A percentile compares a stretch with the other conserved stretches of the same genome.
Evolutionary conservation across 1,140 invertebrate genomes (phyloP).

Genomic region (Oncopodura yosiiana): DNA sequence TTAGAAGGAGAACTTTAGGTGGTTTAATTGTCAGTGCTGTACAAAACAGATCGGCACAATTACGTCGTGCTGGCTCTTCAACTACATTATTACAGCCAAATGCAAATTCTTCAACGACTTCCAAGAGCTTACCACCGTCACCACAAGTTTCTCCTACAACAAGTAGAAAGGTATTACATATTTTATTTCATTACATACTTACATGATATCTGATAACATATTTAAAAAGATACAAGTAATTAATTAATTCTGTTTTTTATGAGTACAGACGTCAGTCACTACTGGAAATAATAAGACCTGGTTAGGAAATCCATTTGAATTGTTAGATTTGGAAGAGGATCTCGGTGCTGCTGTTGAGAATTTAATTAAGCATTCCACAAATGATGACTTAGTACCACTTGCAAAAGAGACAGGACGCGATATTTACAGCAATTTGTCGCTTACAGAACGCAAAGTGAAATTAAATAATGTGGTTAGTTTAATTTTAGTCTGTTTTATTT

Average conservation of each 20-base stretch:
- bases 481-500: constrained; percentile 1
- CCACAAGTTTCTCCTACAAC: constrained; percentile 57
- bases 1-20: constrained; percentile 25
- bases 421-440: constrained; percentile 54
- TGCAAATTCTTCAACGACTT: constrained; percentile 13
- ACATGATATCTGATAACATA: background rate
- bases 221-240: background rate
- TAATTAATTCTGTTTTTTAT: background rate
- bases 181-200: background rate
- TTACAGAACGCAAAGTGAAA: constrained; percentile 51
- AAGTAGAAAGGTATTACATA: constrained; percentile 44
- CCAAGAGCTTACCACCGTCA: constrained; percentile 59
- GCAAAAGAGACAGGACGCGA: constrained; percentile 67
- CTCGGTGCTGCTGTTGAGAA: constrained; percentile 40
- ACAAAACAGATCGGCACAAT: constrained; percentile 27
- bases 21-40: constrained; percentile 32
- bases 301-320: constrained; percentile 29
- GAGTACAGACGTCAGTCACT: constrained; percentile 6
- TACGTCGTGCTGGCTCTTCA: constrained; percentile 48
- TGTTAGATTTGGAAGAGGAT: constrained; percentile 35
- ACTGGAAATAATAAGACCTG: constrained; percentile 4
- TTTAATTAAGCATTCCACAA: constrained; percentile 40
- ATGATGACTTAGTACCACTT: constrained; percentile 65
- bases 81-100: constrained; percentile 44
- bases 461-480: constrained; percentile 58